Conservation (phyloP, 2,113 vertebrate genomes). For the Actenoides hombroni region DNA sequence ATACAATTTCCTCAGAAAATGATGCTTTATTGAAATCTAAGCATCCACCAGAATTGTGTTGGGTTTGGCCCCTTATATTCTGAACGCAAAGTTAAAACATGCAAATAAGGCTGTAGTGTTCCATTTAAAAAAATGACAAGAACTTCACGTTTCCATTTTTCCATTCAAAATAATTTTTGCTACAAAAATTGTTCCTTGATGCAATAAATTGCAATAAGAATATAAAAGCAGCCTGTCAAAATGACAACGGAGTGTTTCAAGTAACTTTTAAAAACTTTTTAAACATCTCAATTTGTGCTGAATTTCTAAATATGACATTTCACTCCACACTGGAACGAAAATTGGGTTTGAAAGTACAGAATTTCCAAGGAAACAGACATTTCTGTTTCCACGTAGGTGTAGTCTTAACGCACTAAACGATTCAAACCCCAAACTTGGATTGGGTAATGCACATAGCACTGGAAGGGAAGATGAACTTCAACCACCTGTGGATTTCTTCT, state of each 20-base stretch:
- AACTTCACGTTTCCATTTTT: background rate
- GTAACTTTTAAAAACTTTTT: background rate
- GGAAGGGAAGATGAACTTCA: background rate
- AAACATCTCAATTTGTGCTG: background rate
- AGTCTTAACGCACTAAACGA: background rate
- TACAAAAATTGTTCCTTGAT: background rate
- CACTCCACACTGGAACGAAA: background rate
- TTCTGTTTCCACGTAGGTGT: background rate
- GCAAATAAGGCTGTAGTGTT: conserved; percentile 25
- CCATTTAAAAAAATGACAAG: background rate
- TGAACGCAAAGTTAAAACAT: background rate
- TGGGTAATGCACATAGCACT: background rate
- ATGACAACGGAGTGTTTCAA: background rate
- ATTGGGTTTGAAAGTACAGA: background rate
- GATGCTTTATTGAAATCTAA: background rate
- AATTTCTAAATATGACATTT: conserved; percentile 17
- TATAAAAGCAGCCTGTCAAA: conserved; percentile 20
- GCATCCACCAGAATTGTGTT: background rate
- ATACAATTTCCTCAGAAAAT: background rate
- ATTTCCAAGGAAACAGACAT: conserved; percentile 20
- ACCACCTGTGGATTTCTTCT: background rate
- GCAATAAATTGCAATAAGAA: background rate
- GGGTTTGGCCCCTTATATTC: background rate
- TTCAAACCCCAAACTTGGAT: background rate
- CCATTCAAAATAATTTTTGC: conserved; percentile 23